Base-by-base conservation (phyloP, 2,113 vertebrate genomes). In the Odontesthes bonariensis region DNA sequence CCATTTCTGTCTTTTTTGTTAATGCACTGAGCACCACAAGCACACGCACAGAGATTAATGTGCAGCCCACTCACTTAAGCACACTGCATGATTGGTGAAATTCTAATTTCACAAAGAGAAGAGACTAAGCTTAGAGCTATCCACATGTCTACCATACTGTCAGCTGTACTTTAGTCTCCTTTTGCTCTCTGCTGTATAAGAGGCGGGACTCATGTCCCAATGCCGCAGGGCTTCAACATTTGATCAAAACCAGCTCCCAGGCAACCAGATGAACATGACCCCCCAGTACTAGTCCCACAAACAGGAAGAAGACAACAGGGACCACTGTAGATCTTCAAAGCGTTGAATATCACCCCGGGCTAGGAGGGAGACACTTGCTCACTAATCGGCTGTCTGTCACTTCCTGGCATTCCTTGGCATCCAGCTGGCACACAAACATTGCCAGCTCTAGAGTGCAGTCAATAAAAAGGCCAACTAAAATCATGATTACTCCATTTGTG, bases 341-440 rank as follows among this genome's bases (percentile, higher is more conserved):
- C 51, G 6, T 17, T 49, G 82, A 76, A 71, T 81, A 47, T 80
- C 78, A 70, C 89, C 81, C 73, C 51, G 1, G 84, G 86, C 88
- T 79, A 87, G 89, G 76, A 91, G 86, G 81, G 68, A 87, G 83
- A 82, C 81, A 80, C 88, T 90, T 85, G 81, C 86, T 88, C 75
- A 66, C 81, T 93, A 90, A 92, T 91, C 67, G 86, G 65, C 77
- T 89, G 81, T 82, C 88, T 86, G 84, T 89, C 88, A 85, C 82
- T 90, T 77, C 60, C 89, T 85, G 83, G 89, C 88, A 79, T 82
- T 80, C 76, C 80, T 56, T 82, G 81, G 79, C 80, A 87, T 84
- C 83, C 85, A 87, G 86, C 89, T 91, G 89, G 88, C 86, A 76
- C 66, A 23, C 47, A 70, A 82, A 82, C 71, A 81, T 33, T 75